Evolutionary conservation across 1,140 invertebrate genomes (phyloP), one percentile per base, ranked within the genome.

Genomic region (Eufriesea mexicana): DNA sequence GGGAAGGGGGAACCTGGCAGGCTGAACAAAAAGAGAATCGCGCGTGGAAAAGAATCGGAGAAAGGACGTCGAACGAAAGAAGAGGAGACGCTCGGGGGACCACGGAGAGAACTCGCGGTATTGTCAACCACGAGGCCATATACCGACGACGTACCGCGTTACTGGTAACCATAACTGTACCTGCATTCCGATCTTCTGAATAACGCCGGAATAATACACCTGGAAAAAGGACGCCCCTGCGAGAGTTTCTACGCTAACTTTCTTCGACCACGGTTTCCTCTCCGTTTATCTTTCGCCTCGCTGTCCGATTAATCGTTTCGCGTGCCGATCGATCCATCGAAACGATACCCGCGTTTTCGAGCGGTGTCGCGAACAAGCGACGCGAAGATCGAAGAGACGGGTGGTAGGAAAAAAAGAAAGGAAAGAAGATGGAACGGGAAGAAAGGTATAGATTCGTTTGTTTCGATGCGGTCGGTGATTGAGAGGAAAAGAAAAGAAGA

Each of bases 121-220:
- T 91, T 91, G 90, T 90, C 84, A 91, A 86, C 78, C 75, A 71
- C 78, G 70, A 79, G 86, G 83, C 75, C 83, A 42, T 87, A 72
- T 68, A 76, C 81, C 76, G 81, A 71, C 84, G 72, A 51, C 86
- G 91, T 85, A 73, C 67, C 87, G 86, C 89, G 79, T 89, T 88
- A 91, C 91, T 92, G 90, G 89, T 87, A 90, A 87, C 88, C 85
- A 86, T 92, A 93, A 94, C 92, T 93, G 92, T 93, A 92, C 91
- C 79, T 89, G 91, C 91, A 93, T 94, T 93, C 92, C 92, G 85
- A 91, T 88, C 87, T 88, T 85, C 64, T 88, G 87, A 88, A 88
- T 88, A 88, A 88, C 62, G 68, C 64, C 51, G 70, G 83, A 82
- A 87, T 87, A 88, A 88, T 83, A 88, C 79, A 72, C 25, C 51